Base-by-base conservation (phyloP, 2,797 vertebrate species). In the Sebastes oblongus region DNA sequence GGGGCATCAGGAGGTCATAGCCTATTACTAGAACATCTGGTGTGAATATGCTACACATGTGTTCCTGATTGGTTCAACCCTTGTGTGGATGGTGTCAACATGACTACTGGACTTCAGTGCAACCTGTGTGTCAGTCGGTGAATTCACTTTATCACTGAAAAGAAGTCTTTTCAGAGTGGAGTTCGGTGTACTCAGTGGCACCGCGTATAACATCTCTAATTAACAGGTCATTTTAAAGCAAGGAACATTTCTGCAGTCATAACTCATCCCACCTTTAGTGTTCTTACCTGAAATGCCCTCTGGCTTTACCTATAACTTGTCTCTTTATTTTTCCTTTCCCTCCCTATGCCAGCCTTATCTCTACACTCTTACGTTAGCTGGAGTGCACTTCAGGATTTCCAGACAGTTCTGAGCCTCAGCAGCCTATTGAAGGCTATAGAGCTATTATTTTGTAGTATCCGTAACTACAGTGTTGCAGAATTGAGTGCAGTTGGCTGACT, bases 1-100 rank as follows among this genome's bases (percentile, higher is more conserved):
- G 74, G 52, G 74, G 73, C 29, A 34, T 78, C 24, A 25, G 76
- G 65, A 77, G 89, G 90, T 89, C 88, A n/a, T 1, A 22, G 22
- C 59, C 60, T 85, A 65, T 81, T 39, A 74, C 56, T 34, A 30
- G 75, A 90, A 88, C 90, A 92, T 91, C 89, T 92, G 92, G 83
- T 82, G 55, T 70, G n/a, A 88, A 89, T 89, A 5, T 32, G 72
- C 20, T 67, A 11, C 89, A 84, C 86, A 82, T 82, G 80, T 76
- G 84, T 82, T 84, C 50, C 73, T 72, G 46, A 74, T 81, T 81
- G 69, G 69, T 65, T 86, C 80, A 86, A 88, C 78, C 71, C 76
- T 77, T 75, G n/a, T 27, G 13, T 24, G 70, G 62, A 50, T 18
- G 67, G 72, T 42, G 84, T 72, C 62, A 66, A 66, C 46, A 29